These are phyloP conservation scores for Micromussa lordhowensis DNA, from an alignment of 92 coral and sea anemone species.

Conservation along the genomic window DNA sequence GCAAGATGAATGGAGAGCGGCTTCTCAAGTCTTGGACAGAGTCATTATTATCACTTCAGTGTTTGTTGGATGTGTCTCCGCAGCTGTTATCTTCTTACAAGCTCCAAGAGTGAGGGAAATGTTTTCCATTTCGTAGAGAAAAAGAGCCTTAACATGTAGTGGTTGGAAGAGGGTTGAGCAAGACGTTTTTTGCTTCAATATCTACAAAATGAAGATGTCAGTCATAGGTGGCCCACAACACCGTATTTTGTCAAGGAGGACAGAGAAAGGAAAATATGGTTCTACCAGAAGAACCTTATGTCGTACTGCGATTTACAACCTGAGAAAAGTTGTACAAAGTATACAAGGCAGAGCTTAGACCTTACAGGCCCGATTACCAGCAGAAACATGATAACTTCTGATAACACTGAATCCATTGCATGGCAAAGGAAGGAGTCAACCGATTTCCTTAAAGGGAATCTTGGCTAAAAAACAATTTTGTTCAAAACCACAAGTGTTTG, in stretches of 20 bases:
- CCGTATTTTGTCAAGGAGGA: neutral
- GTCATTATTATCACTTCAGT: constrained; percentile 56
- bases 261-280: neutral
- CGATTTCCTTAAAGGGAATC: too few relatives aligned
- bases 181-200: neutral
- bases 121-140: constrained; percentile 19
- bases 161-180: neutral
- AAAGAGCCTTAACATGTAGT: neutral
- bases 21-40: constrained; percentile 82
- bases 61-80: constrained; percentile 55
- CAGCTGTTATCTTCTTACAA: constrained; percentile 73
- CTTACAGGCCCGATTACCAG: neutral
- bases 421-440: neutral
- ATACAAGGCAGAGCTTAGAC: neutral
- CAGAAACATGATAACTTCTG: neutral
- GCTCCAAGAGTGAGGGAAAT: constrained; percentile 73
- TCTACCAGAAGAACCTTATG: neutral
- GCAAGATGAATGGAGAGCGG: constrained; percentile 84
- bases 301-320: neutral
- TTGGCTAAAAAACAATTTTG: too few relatives aligned
- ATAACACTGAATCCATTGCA: neutral
- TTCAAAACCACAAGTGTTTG: too few relatives aligned
- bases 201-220: neutral
- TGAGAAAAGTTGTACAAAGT: neutral
- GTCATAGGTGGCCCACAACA: neutral